A percentile compares a stretch with the other conserved stretches of the same genome.
Conservation (phyloP, 2,888 invertebrate species). For the Cremastinae sp. region DNA sequence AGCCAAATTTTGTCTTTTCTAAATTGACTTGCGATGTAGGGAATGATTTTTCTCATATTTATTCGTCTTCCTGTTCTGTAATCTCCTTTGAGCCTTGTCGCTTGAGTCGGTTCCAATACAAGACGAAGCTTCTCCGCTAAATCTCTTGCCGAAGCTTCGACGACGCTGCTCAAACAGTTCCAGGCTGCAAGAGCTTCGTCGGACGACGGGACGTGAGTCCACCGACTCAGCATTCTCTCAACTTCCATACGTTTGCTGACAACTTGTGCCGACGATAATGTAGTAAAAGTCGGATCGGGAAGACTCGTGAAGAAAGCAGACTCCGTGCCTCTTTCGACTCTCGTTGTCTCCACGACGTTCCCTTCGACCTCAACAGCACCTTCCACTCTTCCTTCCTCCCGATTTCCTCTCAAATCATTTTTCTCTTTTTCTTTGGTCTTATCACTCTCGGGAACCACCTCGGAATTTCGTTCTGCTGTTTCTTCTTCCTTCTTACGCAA, state of each 20-base stretch:
- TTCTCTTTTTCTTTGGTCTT: slow-evolving; percentile 76
- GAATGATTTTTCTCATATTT: slow-evolving; percentile 99
- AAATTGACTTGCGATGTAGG: slow-evolving; percentile 99
- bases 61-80: slow-evolving; percentile 97
- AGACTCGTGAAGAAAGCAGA: slow-evolving; percentile 89
- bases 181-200: slow-evolving; percentile 82
- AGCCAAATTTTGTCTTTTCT: slow-evolving; percentile 99
- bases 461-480: slow-evolving; percentile 76
- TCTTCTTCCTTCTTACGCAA: slow-evolving; percentile 82
- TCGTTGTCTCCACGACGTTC: slow-evolving; percentile 85
- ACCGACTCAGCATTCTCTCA: slow-evolving; percentile 72
- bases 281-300: slow-evolving; percentile 68
- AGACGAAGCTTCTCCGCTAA: slow-evolving; percentile 96
- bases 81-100: slow-evolving; percentile 95
- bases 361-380: slow-evolving; percentile 87
- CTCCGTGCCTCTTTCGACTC: slow-evolving; percentile 86
- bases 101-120: slow-evolving; percentile 96
- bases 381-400: slow-evolving; percentile 80
- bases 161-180: slow-evolving; percentile 84
- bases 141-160: slow-evolving; percentile 87
- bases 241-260: slow-evolving; percentile 70
- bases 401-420: slow-evolving; percentile 79
- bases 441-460: slow-evolving; percentile 69
- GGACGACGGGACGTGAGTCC: slow-evolving; percentile 76
- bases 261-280: slow-evolving; percentile 52